A percentile compares a stretch with the other conserved stretches of the same genome.
These are phyloP conservation scores for Onychorhynchus coronatus DNA, from an alignment of 2,113 vertebrate species.

Conservation along the genomic window DNA sequence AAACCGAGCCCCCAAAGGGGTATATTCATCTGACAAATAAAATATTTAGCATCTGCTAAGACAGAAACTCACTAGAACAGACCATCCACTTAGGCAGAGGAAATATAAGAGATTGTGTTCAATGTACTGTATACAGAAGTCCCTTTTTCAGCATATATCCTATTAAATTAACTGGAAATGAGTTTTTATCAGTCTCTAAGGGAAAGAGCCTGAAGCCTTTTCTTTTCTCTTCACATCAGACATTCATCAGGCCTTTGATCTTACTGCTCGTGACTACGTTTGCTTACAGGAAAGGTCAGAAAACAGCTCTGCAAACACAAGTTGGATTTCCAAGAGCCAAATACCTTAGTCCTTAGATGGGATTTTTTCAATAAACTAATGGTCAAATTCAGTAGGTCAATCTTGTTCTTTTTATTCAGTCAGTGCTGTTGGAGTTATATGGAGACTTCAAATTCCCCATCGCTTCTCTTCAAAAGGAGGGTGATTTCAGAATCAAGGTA, in stretches of 20 bases:
- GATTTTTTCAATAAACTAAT: conserved; percentile 1
- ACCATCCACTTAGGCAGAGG: neutral
- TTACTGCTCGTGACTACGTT: neutral
- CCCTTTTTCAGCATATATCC: conserved; percentile 37
- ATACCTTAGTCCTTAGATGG: neutral
- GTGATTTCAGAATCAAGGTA: neutral
- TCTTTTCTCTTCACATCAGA: conserved; percentile 41
- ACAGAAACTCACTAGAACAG: neutral
- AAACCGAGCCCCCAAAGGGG: neutral
- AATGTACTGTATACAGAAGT: conserved; percentile 21
- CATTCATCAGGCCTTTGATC: conserved; percentile 49
- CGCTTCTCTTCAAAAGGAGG: neutral
- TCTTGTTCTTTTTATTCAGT: neutral
- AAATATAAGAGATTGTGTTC: conserved; percentile 15
- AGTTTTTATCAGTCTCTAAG: conserved; percentile 22
- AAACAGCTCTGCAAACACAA: neutral
- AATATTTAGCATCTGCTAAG: neutral
- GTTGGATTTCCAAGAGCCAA: neutral
- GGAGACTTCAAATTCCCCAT: neutral
- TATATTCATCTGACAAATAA: neutral
- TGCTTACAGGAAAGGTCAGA: conserved; percentile 35
- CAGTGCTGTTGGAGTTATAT: neutral
- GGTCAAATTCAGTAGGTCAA: neutral
- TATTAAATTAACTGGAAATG: conserved; percentile 61
- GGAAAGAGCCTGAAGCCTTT: conserved; percentile 32